Base-by-base conservation (phyloP, 2,797 vertebrate species). In the Etheostoma perlongum region DNA sequence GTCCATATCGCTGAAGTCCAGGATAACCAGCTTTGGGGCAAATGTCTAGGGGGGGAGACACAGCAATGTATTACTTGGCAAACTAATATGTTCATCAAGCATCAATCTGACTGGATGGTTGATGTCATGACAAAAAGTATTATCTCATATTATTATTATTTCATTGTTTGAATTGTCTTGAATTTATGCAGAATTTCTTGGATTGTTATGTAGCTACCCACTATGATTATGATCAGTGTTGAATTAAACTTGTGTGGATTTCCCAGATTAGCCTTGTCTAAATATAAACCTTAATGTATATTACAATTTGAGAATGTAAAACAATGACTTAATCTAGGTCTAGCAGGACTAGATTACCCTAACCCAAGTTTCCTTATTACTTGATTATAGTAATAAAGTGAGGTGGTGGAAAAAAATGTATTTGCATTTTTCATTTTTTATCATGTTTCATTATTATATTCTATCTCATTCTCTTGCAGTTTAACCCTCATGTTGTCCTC, bases 1-100 rank as follows among this genome's bases (percentile, higher is more conserved):
- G 85, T 91, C 95, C 78, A 96, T 95, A 73, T 99, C 97, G 2
- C 96, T 96, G 81, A 99, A 96, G 88, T 99, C 98, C 93, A 99
- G 87, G 69, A 98, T 94, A 33, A 99, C 92, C 73, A 99, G 92
- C 83, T 99, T 99, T 15, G 97, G 98, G 0, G 96, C 95, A 82
- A 98, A 99, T 0, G 96, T 98, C 97, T 97, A 61, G 1, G 14
- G 30, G 27, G 1, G 14, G 14, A 72, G 51, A 57, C 5, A 79
- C 19, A 71, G 47, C 4, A 60, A 1, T 48, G 51, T 4, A n/a
- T 66, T 36, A 48, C 9, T 68, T 81, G 33, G 46, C 16, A 25
- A 0, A 2, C 25, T 52, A 25, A 44, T 5, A 8, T 47, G 10
- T 72, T 27, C 25, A 25, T 27, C 30, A 7, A 52, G 14, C 46